These are phyloP conservation scores for Morpho achilles DNA, from an alignment of 2,888 invertebrate genomes.

Conservation along the genomic window DNA sequence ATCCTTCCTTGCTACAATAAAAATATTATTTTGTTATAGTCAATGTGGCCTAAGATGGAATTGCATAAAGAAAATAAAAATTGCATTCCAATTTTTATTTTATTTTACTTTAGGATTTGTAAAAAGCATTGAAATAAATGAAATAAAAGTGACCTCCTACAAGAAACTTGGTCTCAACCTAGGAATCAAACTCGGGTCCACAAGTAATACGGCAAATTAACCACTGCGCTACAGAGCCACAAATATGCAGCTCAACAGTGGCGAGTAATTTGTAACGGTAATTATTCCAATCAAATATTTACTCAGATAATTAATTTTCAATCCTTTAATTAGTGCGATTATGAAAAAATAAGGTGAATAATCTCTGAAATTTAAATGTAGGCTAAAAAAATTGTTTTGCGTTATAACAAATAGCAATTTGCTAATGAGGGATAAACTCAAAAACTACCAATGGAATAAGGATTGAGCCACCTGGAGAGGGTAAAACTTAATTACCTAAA, in stretches of 20 bases:
- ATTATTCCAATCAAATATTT: too few relatives aligned
- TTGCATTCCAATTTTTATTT: not conserved
- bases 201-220: too few relatives aligned
- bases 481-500: constrained; percentile 8
- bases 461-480: constrained; percentile 8
- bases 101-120: not conserved
- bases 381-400: not conserved
- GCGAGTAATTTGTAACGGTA: too few relatives aligned
- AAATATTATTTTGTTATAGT: not conserved
- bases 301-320: too few relatives aligned
- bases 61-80: not conserved
- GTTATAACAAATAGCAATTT: constrained; percentile 6
- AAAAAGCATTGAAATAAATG: too few relatives aligned
- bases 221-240: too few relatives aligned
- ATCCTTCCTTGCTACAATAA: too few relatives aligned
- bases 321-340: not conserved
- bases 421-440: constrained; percentile 21
- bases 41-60: not conserved
- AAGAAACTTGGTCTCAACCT: too few relatives aligned
- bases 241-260: too few relatives aligned
- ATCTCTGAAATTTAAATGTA: constrained; percentile 1
- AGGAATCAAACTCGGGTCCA: too few relatives aligned
- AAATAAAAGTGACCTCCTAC: too few relatives aligned
- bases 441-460: constrained; percentile 4
- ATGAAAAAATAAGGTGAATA: not conserved